These are phyloP conservation scores for Oreotrochilus melanogaster DNA, from an alignment of 2,113 vertebrate genomes.

Conservation along the genomic window DNA sequence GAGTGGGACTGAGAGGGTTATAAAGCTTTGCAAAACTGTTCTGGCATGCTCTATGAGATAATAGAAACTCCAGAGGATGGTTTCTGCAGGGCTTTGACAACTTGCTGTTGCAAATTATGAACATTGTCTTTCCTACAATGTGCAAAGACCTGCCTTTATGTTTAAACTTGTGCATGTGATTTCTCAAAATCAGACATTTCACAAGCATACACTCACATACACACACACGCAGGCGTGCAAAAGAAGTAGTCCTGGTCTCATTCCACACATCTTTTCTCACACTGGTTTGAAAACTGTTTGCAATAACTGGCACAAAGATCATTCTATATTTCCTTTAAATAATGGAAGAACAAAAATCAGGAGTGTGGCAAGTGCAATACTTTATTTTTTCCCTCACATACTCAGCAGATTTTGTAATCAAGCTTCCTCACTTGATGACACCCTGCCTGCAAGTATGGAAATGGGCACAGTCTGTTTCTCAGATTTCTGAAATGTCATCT, in stretches of 20 bases:
- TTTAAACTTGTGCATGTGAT: not conserved
- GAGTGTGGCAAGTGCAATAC: not conserved
- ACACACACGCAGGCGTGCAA: not conserved
- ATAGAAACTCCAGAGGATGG: not conserved
- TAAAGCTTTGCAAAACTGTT: not conserved
- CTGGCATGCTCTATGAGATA: not conserved
- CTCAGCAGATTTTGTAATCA: conserved; percentile 27
- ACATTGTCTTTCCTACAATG: not conserved
- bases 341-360: not conserved
- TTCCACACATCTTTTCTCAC: not conserved
- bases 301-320: not conserved
- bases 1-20: not conserved
- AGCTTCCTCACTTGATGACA: conserved; percentile 46
- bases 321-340: not conserved
- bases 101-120: not conserved
- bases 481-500: not conserved
- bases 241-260: not conserved
- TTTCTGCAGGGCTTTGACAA: not conserved
- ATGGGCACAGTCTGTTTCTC: conserved; percentile 1
- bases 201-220: not conserved
- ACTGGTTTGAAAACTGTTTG: not conserved
- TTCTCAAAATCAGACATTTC: not conserved
- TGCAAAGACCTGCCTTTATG: not conserved
- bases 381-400: not conserved
- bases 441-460: conserved; percentile 41